A percentile compares a stretch with the other conserved stretches of the same genome.
These are phyloP conservation scores for Branchinecta lynchi DNA, from an alignment of 1,140 invertebrate genomes.

Conservation along the genomic window DNA sequence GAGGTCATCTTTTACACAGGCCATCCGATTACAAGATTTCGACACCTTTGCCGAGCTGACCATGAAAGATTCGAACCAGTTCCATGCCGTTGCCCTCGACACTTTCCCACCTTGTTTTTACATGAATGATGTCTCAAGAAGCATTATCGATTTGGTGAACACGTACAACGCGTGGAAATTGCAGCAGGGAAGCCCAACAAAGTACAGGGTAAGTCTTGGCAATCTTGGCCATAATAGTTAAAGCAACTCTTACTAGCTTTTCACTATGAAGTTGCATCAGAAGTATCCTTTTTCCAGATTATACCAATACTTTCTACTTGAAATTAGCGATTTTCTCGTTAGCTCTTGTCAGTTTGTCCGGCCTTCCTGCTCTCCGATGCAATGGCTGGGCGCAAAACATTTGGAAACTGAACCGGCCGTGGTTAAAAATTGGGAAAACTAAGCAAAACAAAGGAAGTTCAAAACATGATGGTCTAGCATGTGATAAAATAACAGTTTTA, in stretches of 20 bases:
- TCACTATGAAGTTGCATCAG: slow-evolving; percentile 8
- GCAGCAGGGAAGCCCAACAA: neutral
- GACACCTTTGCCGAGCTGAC: slow-evolving; percentile 74
- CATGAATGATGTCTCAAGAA: slow-evolving; percentile 71
- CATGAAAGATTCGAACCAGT: slow-evolving; percentile 95
- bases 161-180: slow-evolving; percentile 46
- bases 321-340: no score
- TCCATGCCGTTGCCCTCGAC: slow-evolving; percentile 87
- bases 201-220: slow-evolving; percentile 39
- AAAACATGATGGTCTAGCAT: no score
- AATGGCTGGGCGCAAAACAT: no score
- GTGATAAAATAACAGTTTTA: no score
- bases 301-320: no score
- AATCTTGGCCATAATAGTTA: no score
- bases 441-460: no score
- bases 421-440: no score
- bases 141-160: slow-evolving; percentile 65
- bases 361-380: no score
- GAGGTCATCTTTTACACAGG: slow-evolving; percentile 30
- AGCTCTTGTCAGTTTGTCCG: no score
- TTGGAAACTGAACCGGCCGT: no score
- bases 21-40: slow-evolving; percentile 70
- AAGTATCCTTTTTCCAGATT: neutral
- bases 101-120: slow-evolving; percentile 87
- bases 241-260: slow-evolving; percentile 13